Percentiles rank a stretch among this genome's conserved stretches.
phyloP scores from a whole-genome alignment of 2,113 vertebrate species.

The Taurulus bubalis region DNA sequence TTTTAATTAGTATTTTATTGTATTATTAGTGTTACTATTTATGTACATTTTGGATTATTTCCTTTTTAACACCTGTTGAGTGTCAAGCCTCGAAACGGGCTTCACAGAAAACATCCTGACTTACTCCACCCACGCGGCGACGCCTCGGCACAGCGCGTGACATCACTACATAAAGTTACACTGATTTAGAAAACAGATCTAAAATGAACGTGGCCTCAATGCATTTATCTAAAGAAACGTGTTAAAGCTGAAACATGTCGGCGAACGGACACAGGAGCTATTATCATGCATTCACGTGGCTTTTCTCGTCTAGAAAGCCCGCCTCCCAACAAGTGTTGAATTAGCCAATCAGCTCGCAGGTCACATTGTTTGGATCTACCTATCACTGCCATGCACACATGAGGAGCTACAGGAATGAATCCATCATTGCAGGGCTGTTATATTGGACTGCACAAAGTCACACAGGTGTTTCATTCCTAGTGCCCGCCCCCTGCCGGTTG shows the following conservation, averaged over 20 bases:
- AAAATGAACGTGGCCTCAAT: neutral
- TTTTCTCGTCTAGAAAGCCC: neutral
- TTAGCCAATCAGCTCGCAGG: neutral
- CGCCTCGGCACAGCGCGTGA: neutral
- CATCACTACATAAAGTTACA: neutral
- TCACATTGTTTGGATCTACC: neutral
- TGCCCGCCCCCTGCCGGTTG: conserved; percentile 36
- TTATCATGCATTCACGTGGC: neutral
- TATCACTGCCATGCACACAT: neutral
- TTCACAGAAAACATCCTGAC: neutral
- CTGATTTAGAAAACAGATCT: neutral
- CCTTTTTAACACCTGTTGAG: neutral
- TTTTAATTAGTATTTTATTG: too few species aligned
- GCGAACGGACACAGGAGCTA: neutral
- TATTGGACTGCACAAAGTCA: conserved; percentile 27
- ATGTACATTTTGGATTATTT: neutral
- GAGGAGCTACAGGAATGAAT: conserved; percentile 22
- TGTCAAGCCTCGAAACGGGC: neutral
- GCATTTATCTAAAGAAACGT: neutral
- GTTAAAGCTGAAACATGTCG: neutral
- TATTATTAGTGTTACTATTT: too few species aligned
- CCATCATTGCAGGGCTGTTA: conserved; percentile 37
- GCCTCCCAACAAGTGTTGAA: neutral
- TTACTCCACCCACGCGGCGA: neutral
- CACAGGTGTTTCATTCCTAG: conserved; percentile 55